Evolutionary conservation across 2,797 vertebrate species (phyloP).

Genomic region (Linurgus olivaceus): DNA sequence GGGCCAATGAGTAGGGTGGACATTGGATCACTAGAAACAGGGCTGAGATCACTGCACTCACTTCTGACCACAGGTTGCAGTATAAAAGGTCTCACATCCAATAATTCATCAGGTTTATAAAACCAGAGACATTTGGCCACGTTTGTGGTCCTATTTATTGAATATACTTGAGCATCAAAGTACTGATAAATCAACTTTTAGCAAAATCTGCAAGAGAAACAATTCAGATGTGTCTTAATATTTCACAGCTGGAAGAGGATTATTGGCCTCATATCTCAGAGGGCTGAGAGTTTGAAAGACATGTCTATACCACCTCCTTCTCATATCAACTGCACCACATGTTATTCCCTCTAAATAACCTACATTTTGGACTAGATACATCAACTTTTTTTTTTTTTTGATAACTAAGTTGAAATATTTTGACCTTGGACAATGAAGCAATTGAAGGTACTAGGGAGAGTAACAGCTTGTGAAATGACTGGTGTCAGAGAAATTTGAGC

Average conservation of each 20-base stretch:
- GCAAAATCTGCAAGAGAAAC: neutral
- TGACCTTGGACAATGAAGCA: neutral
- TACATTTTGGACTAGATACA: neutral
- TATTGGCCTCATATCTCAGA: neutral
- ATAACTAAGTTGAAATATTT: neutral
- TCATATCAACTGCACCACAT: neutral
- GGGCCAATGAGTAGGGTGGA: neutral
- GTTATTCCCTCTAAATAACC: neutral
- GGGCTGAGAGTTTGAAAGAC: neutral
- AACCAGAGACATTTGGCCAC: neutral
- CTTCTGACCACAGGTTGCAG: neutral
- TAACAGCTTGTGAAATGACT: neutral
- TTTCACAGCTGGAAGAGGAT: neutral
- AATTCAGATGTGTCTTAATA: neutral
- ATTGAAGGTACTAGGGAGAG: neutral
- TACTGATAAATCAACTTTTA: neutral
- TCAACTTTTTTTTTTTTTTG: accelerated
- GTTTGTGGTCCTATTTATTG: neutral
- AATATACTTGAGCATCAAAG: neutral
- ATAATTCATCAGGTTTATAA: neutral
- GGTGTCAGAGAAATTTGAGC: neutral
- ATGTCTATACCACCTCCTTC: neutral
- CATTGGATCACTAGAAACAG: neutral
- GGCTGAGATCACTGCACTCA: neutral
- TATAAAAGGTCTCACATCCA: neutral